Evolutionary conservation across 2,113 vertebrate genomes (phyloP), one percentile per base, ranked within the genome.

Genomic region (Ramphastos sulfuratus): DNA sequence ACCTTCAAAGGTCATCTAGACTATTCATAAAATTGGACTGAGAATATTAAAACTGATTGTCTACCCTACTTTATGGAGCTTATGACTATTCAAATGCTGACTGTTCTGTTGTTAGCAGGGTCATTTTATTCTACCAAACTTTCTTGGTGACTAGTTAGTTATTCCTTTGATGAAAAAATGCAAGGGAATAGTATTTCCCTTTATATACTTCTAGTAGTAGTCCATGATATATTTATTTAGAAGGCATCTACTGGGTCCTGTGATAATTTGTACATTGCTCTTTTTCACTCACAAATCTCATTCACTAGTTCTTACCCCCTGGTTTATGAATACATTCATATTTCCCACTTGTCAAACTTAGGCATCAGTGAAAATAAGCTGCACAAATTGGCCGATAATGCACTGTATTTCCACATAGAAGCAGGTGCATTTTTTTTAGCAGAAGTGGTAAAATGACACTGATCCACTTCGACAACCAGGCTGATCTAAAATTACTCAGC

Each of bases 401-500:
- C 85, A 94, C 91, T 97, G 97, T 97, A 98, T 98, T 98, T 98
- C 96, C 96, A 97, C 98, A 96, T 95, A 89, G 97, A 97, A 97
- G 97, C 96, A 98, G 97, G 97, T 97, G 96, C 96, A 93, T 97
- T 97, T 97, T 96, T 92, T 94, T 96, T 92, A 79, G 92, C 78
- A 55, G 97, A 98, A 98, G 96, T 97, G 93, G 93, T 78, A 91
- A 76, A 58, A 95, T 98, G 97, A 98, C 80, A 96, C 92, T 98
- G 97, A 98, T 98, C 96, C 21, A 15, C 94, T 97, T 95, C 98
- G 98, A 98, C 98, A 98, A 96, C 94, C 96, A 97, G 90, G 95
- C 97, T 97, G 96, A 97, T 98, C 97, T 97, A 97, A 98, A 98
- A 98, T 98, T 98, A 98, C 97, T 97, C 96, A 96, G 95, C 96